phyloP scores from a whole-genome alignment of 2,888 invertebrate species.

The Caenorhabditis angaria region DNA sequence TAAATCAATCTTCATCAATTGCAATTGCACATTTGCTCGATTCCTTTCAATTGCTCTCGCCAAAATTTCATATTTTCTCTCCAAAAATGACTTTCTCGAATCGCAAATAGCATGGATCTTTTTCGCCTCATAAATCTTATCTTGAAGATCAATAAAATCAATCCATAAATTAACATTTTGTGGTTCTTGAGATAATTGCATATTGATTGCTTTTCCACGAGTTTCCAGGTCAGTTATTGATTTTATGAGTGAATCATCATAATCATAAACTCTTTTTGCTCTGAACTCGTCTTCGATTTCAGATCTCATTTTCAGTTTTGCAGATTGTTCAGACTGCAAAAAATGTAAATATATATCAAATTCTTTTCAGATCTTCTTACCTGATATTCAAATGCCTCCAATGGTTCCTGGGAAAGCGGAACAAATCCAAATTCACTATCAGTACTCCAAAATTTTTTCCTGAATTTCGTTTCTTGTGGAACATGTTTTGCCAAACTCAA shows the following conservation, averaged over 20 bases:
- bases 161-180: conserved; percentile 2
- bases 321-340: neutral
- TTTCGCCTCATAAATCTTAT: conserved; percentile 3
- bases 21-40: neutral
- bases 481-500: neutral
- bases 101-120: neutral
- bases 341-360: neutral
- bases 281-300: neutral
- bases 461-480: conserved; percentile 11
- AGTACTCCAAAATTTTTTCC: neutral
- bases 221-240: conserved; percentile 5
- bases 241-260: conserved; percentile 1
- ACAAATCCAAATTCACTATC: neutral
- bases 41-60: conserved; percentile 7
- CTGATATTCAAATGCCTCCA: neutral
- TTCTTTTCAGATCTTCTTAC: neutral
- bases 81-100: neutral
- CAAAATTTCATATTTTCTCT: conserved; percentile 16
- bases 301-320: neutral
- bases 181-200: neutral
- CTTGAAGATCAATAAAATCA: conserved; percentile 12
- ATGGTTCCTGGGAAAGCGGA: neutral
- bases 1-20: conserved; percentile 17
- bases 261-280: neutral
- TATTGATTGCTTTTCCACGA: neutral